A percentile compares a stretch with the other conserved stretches of the same genome.
phyloP scores from a whole-genome alignment of 2,113 vertebrate genomes.

The Hippolais icterina region DNA sequence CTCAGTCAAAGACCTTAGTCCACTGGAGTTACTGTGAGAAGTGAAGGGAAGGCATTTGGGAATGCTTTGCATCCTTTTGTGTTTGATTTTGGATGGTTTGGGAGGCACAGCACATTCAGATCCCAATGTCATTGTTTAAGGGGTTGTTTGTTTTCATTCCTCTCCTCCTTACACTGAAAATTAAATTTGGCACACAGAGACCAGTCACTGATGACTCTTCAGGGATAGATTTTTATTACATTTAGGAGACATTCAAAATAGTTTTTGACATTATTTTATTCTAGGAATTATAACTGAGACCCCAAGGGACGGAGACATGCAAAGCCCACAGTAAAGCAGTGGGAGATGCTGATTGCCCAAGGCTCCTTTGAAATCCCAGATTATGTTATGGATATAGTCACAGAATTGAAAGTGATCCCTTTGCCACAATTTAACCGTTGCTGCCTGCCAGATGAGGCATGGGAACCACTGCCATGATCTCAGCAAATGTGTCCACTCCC shows the following conservation, averaged over 20 bases:
- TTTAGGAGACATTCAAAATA: slow-evolving; percentile 53
- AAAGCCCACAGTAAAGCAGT: slow-evolving; percentile 23
- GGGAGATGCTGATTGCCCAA: slow-evolving; percentile 37
- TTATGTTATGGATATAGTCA: slow-evolving; percentile 43
- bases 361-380: slow-evolving; percentile 52
- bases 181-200: slow-evolving; percentile 15
- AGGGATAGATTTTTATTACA: slow-evolving; percentile 54
- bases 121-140: slow-evolving; percentile 32
- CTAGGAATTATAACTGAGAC: slow-evolving; percentile 44
- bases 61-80: slow-evolving; percentile 14
- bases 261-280: slow-evolving; percentile 55
- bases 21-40: background rate
- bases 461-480: background rate
- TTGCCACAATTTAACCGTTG: slow-evolving; percentile 48
- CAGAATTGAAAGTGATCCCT: slow-evolving; percentile 50
- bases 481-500: background rate
- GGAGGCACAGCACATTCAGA: slow-evolving; percentile 18
- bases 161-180: slow-evolving; percentile 14
- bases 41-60: slow-evolving; percentile 18
- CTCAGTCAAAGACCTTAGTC: background rate
- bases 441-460: background rate
- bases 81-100: background rate
- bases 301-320: slow-evolving; percentile 5
- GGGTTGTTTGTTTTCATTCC: slow-evolving; percentile 47
- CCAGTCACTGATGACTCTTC: slow-evolving; percentile 35